Evolutionary conservation across 2,113 vertebrate species (phyloP).

Genomic region (Conger conger): DNA sequence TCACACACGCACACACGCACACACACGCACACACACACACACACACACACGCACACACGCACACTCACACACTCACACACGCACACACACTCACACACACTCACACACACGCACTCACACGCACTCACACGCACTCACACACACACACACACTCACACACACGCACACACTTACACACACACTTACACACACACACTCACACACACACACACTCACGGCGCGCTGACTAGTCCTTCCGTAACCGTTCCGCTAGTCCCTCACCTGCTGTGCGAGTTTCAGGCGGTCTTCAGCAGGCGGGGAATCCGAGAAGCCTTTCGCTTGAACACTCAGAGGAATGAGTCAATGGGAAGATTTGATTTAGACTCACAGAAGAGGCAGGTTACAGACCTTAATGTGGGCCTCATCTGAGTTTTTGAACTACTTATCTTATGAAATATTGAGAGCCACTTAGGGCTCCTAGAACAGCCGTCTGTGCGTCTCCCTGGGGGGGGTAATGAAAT

Average conservation of each 20-base stretch:
- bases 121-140: conserved; percentile 23
- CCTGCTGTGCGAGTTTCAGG: neutral
- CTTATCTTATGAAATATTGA: conserved; percentile 60
- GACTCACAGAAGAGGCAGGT: conserved; percentile 45
- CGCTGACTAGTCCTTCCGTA: neutral
- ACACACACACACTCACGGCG: neutral
- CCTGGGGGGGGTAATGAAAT: conserved; percentile 45
- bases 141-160: conserved; percentile 26
- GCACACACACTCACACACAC: conserved; percentile 9
- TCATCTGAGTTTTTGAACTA: conserved; percentile 46
- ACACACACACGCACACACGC: neutral
- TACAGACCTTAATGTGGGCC: conserved; percentile 40
- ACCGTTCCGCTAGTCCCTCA: neutral
- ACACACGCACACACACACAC: conserved; percentile 21
- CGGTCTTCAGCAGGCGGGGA: neutral
- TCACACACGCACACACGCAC: conserved; percentile 23
- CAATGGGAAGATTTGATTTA: conserved; percentile 40
- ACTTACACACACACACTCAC: neutral
- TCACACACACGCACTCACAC: neutral
- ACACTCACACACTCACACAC: conserved; percentile 24
- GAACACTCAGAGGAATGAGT: conserved; percentile 27
- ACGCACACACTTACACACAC: conserved; percentile 18
- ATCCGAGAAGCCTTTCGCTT: neutral
- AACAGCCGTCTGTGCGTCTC: conserved; percentile 54
- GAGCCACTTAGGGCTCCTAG: conserved; percentile 59